Percentiles rank a stretch among this genome's conserved stretches.
Conservation (phyloP, 2,797 vertebrate genomes). For the Myotis vivesi region DNA sequence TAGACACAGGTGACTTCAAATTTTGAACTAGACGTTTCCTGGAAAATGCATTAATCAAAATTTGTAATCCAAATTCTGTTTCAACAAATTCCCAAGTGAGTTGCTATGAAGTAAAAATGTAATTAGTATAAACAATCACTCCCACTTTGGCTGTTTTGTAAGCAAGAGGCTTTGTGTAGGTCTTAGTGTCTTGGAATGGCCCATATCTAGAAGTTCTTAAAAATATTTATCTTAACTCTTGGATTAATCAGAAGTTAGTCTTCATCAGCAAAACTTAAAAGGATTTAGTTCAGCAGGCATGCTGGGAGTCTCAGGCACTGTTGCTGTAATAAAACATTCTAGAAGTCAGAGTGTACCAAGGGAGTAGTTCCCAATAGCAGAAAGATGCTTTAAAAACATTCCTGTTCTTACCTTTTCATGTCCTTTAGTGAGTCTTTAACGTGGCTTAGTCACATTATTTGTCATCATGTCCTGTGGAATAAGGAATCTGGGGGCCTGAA, state of each 20-base stretch:
- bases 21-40: neutral
- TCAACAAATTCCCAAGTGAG: neutral
- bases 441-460: neutral
- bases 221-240: slow-evolving; percentile 9
- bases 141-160: slow-evolving; percentile 13
- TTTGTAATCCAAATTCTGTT: slow-evolving; percentile 8
- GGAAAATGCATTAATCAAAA: neutral
- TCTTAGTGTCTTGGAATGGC: neutral
- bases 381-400: neutral
- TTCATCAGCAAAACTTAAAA: slow-evolving; percentile 7
- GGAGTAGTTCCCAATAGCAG: neutral
- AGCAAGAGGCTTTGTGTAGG: neutral
- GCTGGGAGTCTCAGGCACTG: neutral
- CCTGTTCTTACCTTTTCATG: neutral
- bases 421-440: neutral
- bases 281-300: neutral
- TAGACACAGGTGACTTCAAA: neutral
- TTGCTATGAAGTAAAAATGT: neutral
- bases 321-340: neutral
- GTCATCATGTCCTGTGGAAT: neutral
- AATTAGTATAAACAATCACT: neutral
- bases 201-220: neutral
- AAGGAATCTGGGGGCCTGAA: neutral
- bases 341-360: neutral
- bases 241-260: slow-evolving; percentile 22